phyloP scores from a whole-genome alignment of 2,888 invertebrate genomes.

The Ctena decussata region DNA sequence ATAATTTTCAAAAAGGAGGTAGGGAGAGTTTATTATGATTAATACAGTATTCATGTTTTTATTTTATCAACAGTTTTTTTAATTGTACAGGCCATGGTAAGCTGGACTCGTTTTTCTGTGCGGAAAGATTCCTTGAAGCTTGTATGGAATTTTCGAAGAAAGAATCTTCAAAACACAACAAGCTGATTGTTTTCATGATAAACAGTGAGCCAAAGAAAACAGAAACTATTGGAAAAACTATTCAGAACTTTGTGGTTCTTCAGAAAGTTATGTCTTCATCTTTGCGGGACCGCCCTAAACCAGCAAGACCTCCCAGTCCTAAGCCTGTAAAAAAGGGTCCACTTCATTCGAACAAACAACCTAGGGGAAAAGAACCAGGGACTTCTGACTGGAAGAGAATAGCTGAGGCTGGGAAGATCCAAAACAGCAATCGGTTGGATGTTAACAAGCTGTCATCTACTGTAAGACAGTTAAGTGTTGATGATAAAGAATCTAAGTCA shows the following conservation, averaged over 20 bases:
- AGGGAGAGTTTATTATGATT: too few species aligned
- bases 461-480: too few species aligned
- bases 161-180: neutral
- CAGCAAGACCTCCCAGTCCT: neutral
- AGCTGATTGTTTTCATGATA: constrained; percentile 10
- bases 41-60: too few species aligned
- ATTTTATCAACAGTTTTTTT: neutral
- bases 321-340: neutral
- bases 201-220: constrained; percentile 15
- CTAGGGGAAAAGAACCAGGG: too few species aligned
- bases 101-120: neutral
- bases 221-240: neutral
- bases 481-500: too few species aligned
- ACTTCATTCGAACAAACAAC: neutral
- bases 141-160: constrained; percentile 13
- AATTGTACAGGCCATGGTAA: constrained; percentile 6
- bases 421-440: too few species aligned
- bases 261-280: neutral
- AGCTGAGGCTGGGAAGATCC: too few species aligned
- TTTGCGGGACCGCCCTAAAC: neutral
- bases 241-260: neutral
- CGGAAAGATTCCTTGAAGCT: neutral
- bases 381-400: too few species aligned
- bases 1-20: too few species aligned
- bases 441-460: too few species aligned